Conservation (phyloP, 2,113 vertebrate species). For the Chiloscyllium plagiosum region DNA sequence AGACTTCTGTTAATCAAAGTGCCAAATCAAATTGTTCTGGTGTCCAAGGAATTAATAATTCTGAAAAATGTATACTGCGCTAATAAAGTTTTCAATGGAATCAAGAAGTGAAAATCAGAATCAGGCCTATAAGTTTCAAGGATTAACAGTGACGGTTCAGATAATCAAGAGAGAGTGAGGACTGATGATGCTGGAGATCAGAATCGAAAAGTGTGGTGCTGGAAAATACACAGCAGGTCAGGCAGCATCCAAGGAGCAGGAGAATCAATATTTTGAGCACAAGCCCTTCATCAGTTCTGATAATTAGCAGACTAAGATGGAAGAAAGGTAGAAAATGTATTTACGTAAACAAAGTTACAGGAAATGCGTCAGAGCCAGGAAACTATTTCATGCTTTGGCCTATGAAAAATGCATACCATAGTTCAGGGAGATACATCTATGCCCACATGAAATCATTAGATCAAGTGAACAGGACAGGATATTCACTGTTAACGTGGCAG, state of each 20-base stretch:
- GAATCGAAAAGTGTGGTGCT: too few relatives aligned
- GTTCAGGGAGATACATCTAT: background rate
- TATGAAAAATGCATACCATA: background rate
- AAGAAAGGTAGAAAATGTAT: background rate
- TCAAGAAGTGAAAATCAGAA: background rate
- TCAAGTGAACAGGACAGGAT: background rate
- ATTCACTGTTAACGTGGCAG: background rate
- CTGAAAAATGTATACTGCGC: background rate
- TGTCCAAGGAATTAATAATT: background rate
- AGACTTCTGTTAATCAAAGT: background rate
- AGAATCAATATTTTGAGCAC: too few relatives aligned
- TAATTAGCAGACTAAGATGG: background rate
- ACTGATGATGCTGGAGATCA: too few relatives aligned
- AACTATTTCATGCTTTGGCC: background rate
- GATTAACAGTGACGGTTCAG: too few relatives aligned
- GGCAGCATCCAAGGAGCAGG: too few relatives aligned
- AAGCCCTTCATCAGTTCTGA: background rate
- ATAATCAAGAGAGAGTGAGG: too few relatives aligned
- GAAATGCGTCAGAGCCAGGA: background rate
- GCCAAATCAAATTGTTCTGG: background rate
- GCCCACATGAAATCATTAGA: background rate
- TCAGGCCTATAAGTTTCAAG: background rate
- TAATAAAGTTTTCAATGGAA: background rate
- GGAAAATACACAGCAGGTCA: too few relatives aligned
- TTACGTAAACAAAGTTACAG: background rate